Evolutionary conservation across 2,888 invertebrate genomes (phyloP), one percentile per base, ranked within the genome.

Genomic region (Caenorhabditis uteleia): DNA sequence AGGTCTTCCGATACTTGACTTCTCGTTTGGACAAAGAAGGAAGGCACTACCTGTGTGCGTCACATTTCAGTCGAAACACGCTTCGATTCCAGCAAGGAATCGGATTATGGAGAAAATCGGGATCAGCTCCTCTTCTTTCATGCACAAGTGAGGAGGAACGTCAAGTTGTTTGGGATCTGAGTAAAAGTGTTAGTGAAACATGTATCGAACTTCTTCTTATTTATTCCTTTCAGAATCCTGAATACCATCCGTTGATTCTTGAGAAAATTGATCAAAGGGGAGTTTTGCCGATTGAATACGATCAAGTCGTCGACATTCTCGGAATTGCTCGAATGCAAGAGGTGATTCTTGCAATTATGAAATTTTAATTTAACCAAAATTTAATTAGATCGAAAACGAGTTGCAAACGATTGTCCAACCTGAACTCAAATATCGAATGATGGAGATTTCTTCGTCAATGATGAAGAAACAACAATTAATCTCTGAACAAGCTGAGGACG

Each of bases 41-140:
- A 34, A 26, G 71, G 12, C 71, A 71, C 38, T 71, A 71, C 25
- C 48, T 71, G 12, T 71, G 71, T 31, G 42, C 62, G 7, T 56
- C 57, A 0, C 71, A 71, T 47, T 71, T 71, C 48, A 54, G 53
- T n/a, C 45, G 60, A 29, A 62, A 68, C 23, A 55, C 66, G 0
- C 54, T 71, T 2, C 54, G 58, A 8, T 66, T 47, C 27, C 51
- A 49, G 20, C 27, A 47, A 2, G 66, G 66, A 3, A 27, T 66
- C 10, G 66, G 66, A n/a, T 42, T 59, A 12, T 59, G 50, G 50
- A 40, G 40, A 38, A 48, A 42, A 45, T 27, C 59, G 3, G 25
- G 40, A 8, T 45, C 48, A 14, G 39, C 50, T 10, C 66, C 66
- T 4, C 40, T 59, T 0, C 50, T 66, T 14, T 40, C 56, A 0